Conservation (phyloP, 2,113 vertebrate genomes). For the Etheostoma cragini region DNA sequence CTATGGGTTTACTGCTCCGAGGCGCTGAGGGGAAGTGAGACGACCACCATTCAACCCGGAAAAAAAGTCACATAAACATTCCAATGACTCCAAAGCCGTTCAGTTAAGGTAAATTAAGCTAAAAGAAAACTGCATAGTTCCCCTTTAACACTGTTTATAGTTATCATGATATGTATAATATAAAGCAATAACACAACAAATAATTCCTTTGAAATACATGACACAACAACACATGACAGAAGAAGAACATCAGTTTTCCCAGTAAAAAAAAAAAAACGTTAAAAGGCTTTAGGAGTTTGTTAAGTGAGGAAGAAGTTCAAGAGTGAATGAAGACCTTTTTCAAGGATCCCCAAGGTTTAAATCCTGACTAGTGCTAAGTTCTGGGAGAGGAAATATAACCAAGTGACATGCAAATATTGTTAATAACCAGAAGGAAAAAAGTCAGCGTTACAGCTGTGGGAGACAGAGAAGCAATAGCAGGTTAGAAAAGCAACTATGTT, state of each 20-base stretch:
- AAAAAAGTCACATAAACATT: too few species aligned
- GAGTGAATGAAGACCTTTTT: slow-evolving; percentile 11
- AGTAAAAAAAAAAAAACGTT: slow-evolving; percentile 13
- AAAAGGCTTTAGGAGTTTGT: slow-evolving; percentile 20
- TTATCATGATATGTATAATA: background rate
- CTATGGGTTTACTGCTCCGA: too few species aligned
- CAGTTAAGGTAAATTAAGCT: too few species aligned
- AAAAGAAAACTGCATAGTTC: too few species aligned
- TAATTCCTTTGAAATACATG: background rate
- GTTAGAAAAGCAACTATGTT: slow-evolving; percentile 59
- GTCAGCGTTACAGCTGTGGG: slow-evolving; percentile 44
- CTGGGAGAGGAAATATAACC: slow-evolving; percentile 59
- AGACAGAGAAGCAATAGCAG: slow-evolving; percentile 38
- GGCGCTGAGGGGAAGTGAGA: too few species aligned
- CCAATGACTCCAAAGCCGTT: too few species aligned
- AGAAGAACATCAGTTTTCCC: background rate
- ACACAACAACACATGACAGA: background rate
- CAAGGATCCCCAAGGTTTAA: slow-evolving; percentile 43
- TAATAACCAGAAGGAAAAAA: slow-evolving; percentile 67
- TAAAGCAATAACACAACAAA: slow-evolving; percentile 2
- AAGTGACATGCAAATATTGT: slow-evolving; percentile 84
- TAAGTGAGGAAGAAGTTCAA: slow-evolving; percentile 26
- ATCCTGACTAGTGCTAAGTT: slow-evolving; percentile 35
- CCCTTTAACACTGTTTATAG: background rate
- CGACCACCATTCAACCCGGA: too few species aligned